phyloP scores from a whole-genome alignment of 2,888 invertebrate genomes.

The Allolobophora icterica region DNA sequence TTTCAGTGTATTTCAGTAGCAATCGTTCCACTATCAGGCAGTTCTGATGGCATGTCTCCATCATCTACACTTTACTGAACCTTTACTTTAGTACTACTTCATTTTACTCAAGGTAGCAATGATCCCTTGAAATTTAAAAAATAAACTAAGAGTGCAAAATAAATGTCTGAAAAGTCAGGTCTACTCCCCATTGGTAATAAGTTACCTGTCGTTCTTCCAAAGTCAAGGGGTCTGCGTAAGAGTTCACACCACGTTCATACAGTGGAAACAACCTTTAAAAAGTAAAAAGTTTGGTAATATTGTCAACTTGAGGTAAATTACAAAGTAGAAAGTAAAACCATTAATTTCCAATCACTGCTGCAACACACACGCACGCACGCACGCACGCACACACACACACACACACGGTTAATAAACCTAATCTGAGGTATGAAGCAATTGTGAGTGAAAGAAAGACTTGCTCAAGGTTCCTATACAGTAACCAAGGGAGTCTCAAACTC shows the following conservation, averaged over 20 bases:
- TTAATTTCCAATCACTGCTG: not conserved
- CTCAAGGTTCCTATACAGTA: no score
- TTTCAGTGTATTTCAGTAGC: no score
- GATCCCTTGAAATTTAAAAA: not conserved
- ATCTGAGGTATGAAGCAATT: no score
- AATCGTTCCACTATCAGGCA: no score
- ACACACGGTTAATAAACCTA: no score
- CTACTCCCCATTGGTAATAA: not conserved
- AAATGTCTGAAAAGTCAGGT: not conserved
- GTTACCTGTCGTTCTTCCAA: not conserved
- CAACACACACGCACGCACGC: not conserved
- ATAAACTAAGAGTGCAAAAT: not conserved
- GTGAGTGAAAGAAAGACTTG: no score
- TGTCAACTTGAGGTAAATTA: not conserved
- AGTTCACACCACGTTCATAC: not conserved
- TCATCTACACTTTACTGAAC: no score
- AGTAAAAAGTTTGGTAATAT: not conserved
- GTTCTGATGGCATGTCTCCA: no score
- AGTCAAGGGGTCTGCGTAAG: not conserved
- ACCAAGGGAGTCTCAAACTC: no score
- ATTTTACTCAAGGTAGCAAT: not conserved
- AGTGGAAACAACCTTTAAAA: not conserved
- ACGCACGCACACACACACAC: no score
- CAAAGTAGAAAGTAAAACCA: not conserved
- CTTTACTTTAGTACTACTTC: not conserved